Evolutionary conservation across 2,797 vertebrate species (phyloP).

Genomic region (Pangasius sanitwongsei): DNA sequence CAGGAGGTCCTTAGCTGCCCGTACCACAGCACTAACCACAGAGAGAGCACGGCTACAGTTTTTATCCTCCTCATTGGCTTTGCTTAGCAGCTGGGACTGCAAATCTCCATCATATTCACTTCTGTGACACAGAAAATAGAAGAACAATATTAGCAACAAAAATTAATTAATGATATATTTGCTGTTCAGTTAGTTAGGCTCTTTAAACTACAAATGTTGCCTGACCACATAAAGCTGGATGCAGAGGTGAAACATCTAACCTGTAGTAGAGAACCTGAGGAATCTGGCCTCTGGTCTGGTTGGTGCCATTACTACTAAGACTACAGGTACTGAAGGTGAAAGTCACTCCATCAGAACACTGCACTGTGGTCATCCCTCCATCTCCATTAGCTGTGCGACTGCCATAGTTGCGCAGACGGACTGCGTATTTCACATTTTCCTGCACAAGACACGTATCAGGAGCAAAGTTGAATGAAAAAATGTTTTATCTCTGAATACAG

Average conservation of each 20-base stretch:
- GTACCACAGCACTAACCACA: slow-evolving; percentile 94
- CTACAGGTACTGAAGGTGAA: slow-evolving; percentile 98
- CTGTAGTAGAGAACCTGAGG: slow-evolving; percentile 99
- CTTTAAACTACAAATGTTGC: neutral
- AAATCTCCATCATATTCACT: slow-evolving; percentile 98
- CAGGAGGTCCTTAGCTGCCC: slow-evolving; percentile 94
- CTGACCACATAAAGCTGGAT: neutral
- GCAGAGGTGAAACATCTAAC: slow-evolving; percentile 63
- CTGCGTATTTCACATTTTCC: slow-evolving; percentile 96
- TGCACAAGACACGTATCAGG: slow-evolving; percentile 62
- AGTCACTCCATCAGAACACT: slow-evolving; percentile 93
- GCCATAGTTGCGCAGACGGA: slow-evolving; percentile 95
- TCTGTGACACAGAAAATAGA: slow-evolving; percentile 68
- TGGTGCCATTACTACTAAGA: slow-evolving; percentile 98
- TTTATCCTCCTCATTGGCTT: slow-evolving; percentile 99
- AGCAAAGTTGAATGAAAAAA: neutral
- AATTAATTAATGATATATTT: neutral
- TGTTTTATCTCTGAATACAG: neutral
- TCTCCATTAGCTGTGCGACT: slow-evolving; percentile 99
- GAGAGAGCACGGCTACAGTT: slow-evolving; percentile 96
- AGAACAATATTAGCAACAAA: neutral
- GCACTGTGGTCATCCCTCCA: slow-evolving; percentile 98
- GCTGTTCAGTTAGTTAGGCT: neutral
- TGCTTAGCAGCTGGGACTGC: slow-evolving; percentile 94
- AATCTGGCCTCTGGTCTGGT: slow-evolving; percentile 96